phyloP scores from a whole-genome alignment of 64 coral and sea anemone species.

The Porites lutea region DNA sequence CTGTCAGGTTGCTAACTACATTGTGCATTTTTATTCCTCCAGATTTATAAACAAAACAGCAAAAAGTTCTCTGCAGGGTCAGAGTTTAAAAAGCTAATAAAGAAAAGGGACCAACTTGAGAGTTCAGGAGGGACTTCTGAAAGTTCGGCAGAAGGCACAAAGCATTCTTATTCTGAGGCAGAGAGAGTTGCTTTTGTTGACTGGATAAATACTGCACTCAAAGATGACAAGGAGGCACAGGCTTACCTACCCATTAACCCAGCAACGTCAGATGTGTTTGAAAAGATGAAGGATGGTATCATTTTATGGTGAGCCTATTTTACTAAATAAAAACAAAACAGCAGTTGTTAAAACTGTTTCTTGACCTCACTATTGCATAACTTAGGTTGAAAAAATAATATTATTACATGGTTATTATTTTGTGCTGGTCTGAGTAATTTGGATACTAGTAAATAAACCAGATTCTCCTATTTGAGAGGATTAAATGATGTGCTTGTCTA shows the following conservation, averaged over 20 bases:
- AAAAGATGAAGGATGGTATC: constrained; percentile 91
- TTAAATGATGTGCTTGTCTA: too few species aligned
- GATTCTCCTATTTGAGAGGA: too few species aligned
- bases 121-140: constrained; percentile 76
- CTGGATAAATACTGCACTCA: constrained; percentile 95
- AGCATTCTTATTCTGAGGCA: constrained; percentile 79
- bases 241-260: constrained; percentile 80
- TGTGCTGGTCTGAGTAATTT: too few species aligned
- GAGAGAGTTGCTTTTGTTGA: constrained; percentile 92
- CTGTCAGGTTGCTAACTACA: too few species aligned
- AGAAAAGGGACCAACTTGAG: constrained; percentile 64
- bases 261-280: constrained; percentile 73
- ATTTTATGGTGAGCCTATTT: constrained; percentile 74
- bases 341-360: too few species aligned
- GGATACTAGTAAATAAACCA: too few species aligned
- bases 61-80: constrained; percentile 58
- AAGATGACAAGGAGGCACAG: constrained; percentile 72
- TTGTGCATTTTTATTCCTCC: background rate
- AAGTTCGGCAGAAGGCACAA: constrained; percentile 91
- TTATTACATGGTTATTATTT: too few species aligned
- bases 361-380: too few species aligned
- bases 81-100: constrained; percentile 78
- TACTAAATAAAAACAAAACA: too few species aligned
- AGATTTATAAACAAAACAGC: constrained; percentile 73
- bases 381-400: too few species aligned